Evolutionary conservation across 1,140 invertebrate species (phyloP).

Genomic region (Drosophila gunungcola): DNA sequence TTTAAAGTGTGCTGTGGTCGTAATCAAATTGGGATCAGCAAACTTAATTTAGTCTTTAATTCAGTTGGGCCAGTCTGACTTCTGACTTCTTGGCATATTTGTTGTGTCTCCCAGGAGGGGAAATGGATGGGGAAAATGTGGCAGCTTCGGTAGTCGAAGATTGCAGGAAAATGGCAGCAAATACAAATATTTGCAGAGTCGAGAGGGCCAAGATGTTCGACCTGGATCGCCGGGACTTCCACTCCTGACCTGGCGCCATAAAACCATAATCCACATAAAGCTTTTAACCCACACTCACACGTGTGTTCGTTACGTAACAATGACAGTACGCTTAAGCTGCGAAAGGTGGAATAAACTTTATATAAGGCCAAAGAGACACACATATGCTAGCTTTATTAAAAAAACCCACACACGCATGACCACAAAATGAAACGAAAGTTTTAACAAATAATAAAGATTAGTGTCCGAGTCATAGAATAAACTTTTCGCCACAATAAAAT

Average conservation of each 20-base stretch:
- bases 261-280: constrained; percentile 43
- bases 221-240: constrained; percentile 18
- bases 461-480: not conserved
- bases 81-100: constrained; percentile 26
- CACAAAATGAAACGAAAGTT: constrained; percentile 2
- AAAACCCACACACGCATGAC: not conserved
- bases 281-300: constrained; percentile 24
- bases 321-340: constrained; percentile 8
- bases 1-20: not conserved
- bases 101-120: constrained; percentile 5
- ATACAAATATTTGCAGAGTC: constrained; percentile 25
- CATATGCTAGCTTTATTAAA: not conserved
- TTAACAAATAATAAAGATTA: not conserved
- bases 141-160: constrained; percentile 8
- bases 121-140: not conserved
- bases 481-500: constrained; percentile 8
- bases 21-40: constrained; percentile 28
- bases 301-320: constrained; percentile 7
- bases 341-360: constrained; percentile 14
- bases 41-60: constrained; percentile 31
- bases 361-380: constrained; percentile 20
- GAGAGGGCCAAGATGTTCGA: not conserved
- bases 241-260: constrained; percentile 25
- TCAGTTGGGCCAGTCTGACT: constrained; percentile 10
- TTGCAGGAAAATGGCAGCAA: constrained; percentile 27